These are phyloP conservation scores for Trachelus tabidus DNA, from an alignment of 2,888 invertebrate genomes.

Conservation along the genomic window DNA sequence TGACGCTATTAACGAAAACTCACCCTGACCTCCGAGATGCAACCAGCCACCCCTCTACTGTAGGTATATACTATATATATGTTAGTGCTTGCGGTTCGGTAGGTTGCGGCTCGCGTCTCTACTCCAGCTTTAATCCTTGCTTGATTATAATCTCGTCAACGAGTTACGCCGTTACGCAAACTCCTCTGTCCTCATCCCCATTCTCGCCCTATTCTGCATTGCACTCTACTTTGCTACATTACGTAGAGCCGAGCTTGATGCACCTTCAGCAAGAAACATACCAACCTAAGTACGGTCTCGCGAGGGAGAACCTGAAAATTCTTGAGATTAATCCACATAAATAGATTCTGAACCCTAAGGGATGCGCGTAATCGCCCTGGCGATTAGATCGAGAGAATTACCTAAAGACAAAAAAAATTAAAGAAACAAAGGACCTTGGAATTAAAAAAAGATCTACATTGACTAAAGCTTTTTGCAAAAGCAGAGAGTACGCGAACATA, in stretches of 20 bases:
- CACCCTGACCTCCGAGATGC: slow-evolving; percentile 18
- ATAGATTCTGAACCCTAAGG: neutral
- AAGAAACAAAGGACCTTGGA: neutral
- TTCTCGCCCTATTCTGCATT: neutral
- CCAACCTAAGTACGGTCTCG: neutral
- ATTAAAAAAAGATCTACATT: neutral
- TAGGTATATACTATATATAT: neutral
- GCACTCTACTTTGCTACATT: neutral
- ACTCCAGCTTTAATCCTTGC: slow-evolving; percentile 57
- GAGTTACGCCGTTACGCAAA: slow-evolving; percentile 55
- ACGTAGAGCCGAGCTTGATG: neutral
- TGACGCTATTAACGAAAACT: slow-evolving; percentile 53
- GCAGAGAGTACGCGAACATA: too few species aligned
- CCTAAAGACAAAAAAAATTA: neutral
- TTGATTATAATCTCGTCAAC: slow-evolving; percentile 65
- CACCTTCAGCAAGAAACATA: neutral
- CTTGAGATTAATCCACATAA: neutral
- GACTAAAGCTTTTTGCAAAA: neutral
- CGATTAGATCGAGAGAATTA: neutral
- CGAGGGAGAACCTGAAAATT: neutral
- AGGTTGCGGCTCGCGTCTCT: slow-evolving; percentile 22
- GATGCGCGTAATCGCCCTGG: neutral
- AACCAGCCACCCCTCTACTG: neutral
- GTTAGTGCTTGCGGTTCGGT: neutral
- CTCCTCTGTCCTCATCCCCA: slow-evolving; percentile 20